phyloP scores from a whole-genome alignment of 2,113 vertebrate species.

The Cervus canadensis region DNA sequence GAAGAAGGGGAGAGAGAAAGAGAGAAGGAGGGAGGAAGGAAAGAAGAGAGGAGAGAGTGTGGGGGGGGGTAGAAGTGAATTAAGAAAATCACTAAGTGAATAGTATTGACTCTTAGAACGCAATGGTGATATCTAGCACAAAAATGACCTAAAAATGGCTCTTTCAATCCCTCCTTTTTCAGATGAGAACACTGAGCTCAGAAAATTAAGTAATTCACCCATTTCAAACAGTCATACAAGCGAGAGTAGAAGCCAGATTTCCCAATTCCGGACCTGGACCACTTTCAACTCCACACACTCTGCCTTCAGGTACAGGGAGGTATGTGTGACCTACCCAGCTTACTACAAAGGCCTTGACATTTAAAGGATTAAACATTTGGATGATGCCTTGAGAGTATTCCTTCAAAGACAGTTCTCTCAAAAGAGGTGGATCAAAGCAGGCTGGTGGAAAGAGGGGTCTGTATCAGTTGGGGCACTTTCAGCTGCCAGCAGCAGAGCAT shows the following conservation, averaged over 20 bases:
- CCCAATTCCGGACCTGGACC: not conserved
- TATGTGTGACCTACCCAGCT: not conserved
- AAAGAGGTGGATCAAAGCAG: slow-evolving; percentile 37
- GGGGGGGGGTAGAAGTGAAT: not conserved
- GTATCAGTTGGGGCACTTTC: not conserved
- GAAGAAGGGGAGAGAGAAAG: not conserved
- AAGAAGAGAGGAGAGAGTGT: accelerated
- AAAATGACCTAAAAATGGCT: not conserved
- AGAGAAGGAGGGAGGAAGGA: too few relatives aligned
- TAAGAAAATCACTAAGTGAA: not conserved
- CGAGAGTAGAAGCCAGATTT: not conserved
- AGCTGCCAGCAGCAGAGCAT: not conserved
- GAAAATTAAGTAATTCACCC: not conserved
- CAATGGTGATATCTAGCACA: not conserved
- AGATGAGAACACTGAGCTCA: not conserved
- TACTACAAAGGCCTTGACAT: slow-evolving; percentile 8
- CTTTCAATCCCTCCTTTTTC: not conserved
- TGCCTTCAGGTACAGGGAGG: not conserved
- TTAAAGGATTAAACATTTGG: slow-evolving; percentile 32
- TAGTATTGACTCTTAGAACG: not conserved
- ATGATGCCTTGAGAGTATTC: not conserved
- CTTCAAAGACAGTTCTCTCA: slow-evolving; percentile 35
- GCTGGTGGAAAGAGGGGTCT: not conserved
- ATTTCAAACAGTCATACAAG: slow-evolving; percentile 10
- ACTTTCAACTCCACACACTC: not conserved